Percentiles rank a stretch among this genome's conserved stretches.
These are phyloP conservation scores for Sula dactylatra DNA, from an alignment of 2,113 vertebrate species.

Conservation along the genomic window DNA sequence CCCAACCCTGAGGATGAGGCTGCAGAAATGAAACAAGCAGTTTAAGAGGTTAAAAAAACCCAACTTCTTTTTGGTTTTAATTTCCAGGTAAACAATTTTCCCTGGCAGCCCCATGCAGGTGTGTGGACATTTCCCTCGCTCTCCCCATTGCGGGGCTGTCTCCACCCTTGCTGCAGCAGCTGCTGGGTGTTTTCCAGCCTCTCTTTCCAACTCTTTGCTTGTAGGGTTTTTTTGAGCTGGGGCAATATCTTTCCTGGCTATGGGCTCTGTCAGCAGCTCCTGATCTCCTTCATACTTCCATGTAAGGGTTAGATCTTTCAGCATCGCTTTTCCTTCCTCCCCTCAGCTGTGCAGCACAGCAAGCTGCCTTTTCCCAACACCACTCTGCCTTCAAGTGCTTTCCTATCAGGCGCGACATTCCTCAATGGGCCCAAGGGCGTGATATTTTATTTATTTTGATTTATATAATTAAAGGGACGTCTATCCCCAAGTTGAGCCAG, in stretches of 20 bases:
- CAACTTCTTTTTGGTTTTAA: not conserved
- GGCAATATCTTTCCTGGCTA: not conserved
- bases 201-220: not conserved
- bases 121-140: not conserved
- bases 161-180: not conserved
- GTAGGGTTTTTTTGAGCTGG: not conserved
- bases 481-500: not conserved
- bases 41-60: not conserved
- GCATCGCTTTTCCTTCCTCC: not conserved
- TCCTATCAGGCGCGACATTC: not conserved
- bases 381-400: not conserved
- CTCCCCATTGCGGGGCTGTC: fast-evolving
- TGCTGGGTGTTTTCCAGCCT: fast-evolving
- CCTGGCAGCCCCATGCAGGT: not conserved
- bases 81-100: not conserved
- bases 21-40: not conserved
- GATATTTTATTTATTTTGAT: constrained; percentile 21
- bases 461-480: not conserved
- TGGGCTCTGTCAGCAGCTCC: not conserved
- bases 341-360: not conserved
- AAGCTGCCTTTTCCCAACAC: not conserved
- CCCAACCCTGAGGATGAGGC: not conserved
- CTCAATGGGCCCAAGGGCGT: not conserved
- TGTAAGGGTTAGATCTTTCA: not conserved
- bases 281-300: not conserved